Evolutionary conservation across 2,888 invertebrate genomes (phyloP), one percentile per base, ranked within the genome.

Genomic region (Heliothis peltigera): DNA sequence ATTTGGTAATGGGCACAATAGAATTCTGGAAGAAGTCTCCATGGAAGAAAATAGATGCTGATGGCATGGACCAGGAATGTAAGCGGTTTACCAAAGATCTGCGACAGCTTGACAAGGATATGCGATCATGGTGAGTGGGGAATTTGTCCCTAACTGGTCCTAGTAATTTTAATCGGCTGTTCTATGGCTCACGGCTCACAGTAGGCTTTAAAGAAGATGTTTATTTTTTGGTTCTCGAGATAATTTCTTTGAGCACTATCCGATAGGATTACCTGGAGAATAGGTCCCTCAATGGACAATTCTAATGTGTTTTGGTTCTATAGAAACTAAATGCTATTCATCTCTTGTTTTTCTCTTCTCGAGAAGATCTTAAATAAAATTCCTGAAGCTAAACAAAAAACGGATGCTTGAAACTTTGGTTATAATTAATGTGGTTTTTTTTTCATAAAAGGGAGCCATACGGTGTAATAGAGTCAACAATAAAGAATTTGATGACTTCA

Each of bases 21-120:
- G 97, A 97, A 56, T 98, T 98, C 88, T 99, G 99, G 99, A 98
- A 98, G 90, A 97, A 96, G 65, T 99, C 98, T 0, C 96, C 97
- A 0, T 99, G 99, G 99, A 97, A 97, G 85, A 98, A 98, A 86
- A 98, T 99, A 66, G 98, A 99, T 83, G 98, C 98, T 1, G 99
- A 99, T 84, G 96, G 96, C 58, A 98, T 99, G 98, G 99, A 99
- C 86, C 97, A 98, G 89, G 98, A 99, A 86, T 98, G 98, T 92
- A 99, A 99, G 90, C 97, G 98, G 81, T 98, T 98, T 86, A 97
- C 97, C 0, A 98, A 98, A 85, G 98, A 98, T 80, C 89, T 98
- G 32, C 95, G 98, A 77, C 96, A 95, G 35, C 92, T 99, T 83
- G 97, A 98, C 68, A 98, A 98, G 83, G 98, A 98, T 73, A 96